Base-by-base conservation (phyloP, 1,140 invertebrate genomes). In the Chlorops oryzae region DNA sequence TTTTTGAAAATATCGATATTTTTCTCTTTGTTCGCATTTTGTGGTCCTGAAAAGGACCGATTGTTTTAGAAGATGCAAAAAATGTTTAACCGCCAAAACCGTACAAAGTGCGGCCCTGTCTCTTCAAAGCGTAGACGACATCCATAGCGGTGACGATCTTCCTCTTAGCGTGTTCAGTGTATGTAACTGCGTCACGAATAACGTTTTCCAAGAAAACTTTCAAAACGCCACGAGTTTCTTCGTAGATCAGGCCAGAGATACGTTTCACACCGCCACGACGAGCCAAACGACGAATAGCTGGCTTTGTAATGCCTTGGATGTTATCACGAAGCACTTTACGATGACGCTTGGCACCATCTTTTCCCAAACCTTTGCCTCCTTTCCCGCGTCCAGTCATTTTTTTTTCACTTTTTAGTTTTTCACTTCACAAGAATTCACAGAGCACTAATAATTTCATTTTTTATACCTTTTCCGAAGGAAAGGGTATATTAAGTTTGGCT, bases 141-240 rank as follows among this genome's bases (percentile, higher is more conserved):
- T 90, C 85, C 85, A 89, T 88, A 44, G 85, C 85, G 3, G 86
- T 88, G 37, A 81, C 79, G 24, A 85, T 88, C 73, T 87, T 88
- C 52, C 85, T 73, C 71, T 86, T 87, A 51, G 83, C 82, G 70
- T 87, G 82, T 63, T 84, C 83, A 5, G 82, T 84, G 74, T 87
- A 87, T 6, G 83, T 87, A 38, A 88, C 83, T 13, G 84, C 83
- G 67, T 87, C 85, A 38, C 83, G 75, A 58, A 87, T 87, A 0
- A 87, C 82, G 58, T 86, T 87, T 65, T 86, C 83, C 15, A 88
- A 66, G 71, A 88, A 88, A 0, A 85, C 79, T 62, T 86, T 87
- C 27, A 86, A 62, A 1, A 84, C 80, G 57, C 78, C 77, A 47
- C 79, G 73, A 38, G 77, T 80, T 60, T 80, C 80, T 63, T 83